phyloP scores from a whole-genome alignment of 2,113 vertebrate genomes.

The Glareola pratincola region DNA sequence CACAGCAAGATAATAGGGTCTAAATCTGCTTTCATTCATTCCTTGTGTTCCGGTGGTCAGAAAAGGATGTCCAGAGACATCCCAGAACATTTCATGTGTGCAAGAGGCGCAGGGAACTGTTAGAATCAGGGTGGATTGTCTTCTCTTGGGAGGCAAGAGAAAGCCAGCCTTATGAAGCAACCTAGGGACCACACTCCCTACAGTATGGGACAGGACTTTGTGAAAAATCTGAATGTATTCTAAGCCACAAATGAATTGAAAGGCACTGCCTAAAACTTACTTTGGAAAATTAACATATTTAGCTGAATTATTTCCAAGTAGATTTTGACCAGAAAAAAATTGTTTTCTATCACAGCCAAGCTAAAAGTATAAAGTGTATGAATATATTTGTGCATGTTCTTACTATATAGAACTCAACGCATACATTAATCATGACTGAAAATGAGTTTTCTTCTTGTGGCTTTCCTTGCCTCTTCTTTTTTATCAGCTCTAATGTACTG shows the following conservation, averaged over 20 bases:
- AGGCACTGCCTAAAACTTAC: not conserved
- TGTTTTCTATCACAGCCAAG: not conserved
- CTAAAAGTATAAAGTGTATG: not conserved
- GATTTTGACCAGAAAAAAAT: not conserved
- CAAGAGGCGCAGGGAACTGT: not conserved
- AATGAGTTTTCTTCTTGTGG: not conserved
- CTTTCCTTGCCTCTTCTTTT: not conserved
- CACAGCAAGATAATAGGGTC: not conserved
- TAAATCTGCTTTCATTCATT: not conserved
- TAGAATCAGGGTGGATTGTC: not conserved
- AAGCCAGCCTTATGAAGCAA: fast-evolving
- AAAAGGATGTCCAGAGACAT: not conserved
- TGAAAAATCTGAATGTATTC: not conserved
- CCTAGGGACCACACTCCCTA: not conserved
- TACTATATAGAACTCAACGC: not conserved
- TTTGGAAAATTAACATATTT: not conserved
- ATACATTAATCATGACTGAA: not conserved
- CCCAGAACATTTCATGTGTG: not conserved
- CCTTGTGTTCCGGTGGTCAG: not conserved
- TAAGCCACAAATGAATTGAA: not conserved
- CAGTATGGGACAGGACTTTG: not conserved
- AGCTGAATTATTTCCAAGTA: not conserved
- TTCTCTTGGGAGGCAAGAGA: not conserved
- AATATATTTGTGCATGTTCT: not conserved
- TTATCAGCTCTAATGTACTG: not conserved